Base-by-base conservation (phyloP, 2,888 invertebrate genomes). In the Ophion ellenae region DNA sequence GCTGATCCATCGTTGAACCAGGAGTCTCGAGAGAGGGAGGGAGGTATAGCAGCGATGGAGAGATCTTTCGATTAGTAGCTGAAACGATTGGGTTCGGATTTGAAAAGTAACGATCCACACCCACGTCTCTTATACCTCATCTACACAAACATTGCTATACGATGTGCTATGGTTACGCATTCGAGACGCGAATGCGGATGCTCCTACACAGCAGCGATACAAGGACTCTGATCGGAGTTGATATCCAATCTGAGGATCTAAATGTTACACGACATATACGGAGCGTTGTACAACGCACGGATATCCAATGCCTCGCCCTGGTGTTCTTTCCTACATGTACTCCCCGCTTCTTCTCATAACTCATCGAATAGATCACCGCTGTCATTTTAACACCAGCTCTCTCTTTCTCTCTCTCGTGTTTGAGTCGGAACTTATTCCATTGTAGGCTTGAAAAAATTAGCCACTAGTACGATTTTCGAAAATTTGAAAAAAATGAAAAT, bases 61-160 rank as follows among this genome's bases (percentile, higher is more conserved):
- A 85, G 84, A 85, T 85, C 81, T 81, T 69, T 75, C 76, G 84
- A 85, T 85, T 74, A 63, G 74, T 85, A 45, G 74, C 63, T 32
- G 28, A 59, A 69, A 85, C 78, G 84, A 84, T 85, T 85, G 84
- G 69, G 74, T 85, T 78, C 57, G 81, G 69, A 81, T 85, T 74
- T 64, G 73, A 78, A 71, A 73, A 47, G 63, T 66, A 77, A 81
- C 73, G 78, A 81, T 85, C 78, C 74, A 47, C 74, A 64, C 85
- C 85, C 78, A 85, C 85, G 85, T 78, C 11, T 61, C 53, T 53
- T 53, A 17, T 53, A 53, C 59, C 36, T 10, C 32, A 63, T 64
- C 28, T 66, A 53, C 53, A 53, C 73, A 63, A 69, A 71, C 71
- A 73, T 67, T 45, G 57, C 57, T 47, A 67, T 66, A 5, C 53